Base-by-base conservation (phyloP, 2,797 vertebrate genomes). In the Catostomus latipinnis region DNA sequence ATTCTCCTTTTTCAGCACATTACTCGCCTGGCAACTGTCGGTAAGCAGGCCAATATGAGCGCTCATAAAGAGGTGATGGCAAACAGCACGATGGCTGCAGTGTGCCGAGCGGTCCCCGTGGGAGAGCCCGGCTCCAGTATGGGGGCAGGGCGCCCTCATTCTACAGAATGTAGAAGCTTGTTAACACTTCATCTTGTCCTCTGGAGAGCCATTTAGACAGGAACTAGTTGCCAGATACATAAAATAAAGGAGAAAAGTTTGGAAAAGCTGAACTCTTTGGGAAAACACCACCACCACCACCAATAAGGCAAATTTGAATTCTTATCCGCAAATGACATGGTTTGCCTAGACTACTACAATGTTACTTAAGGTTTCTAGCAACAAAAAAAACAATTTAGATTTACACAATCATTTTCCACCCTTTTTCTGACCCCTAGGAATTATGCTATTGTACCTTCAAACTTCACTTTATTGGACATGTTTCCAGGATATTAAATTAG, bases 1-100 rank as follows among this genome's bases (percentile, higher is more conserved):
- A 92, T 90, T 89, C 91, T 88, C 86, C 83, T 82, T 89, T 90
- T 89, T 87, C 84, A 91, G 89, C 83, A 87, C 88, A 88, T 89
- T 84, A 86, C 87, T 87, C 72, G 83, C 90, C 88, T 92, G 90
- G 93, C 91, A 93, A 93, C 89, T 83, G 87, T 54, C 12, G 46
- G 69, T 71, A n/a, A 6, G 71, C 81, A 68, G 77, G 76, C 68
- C 69, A 34, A 78, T 82, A 80, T 66, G n/a, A 65, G 66, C 6
- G 6, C 84, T 88, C 71, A 52, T 88, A 86, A 87, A 87, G 78
- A 84, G 77, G 70, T 73, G 83, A 84, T 58, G 63, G 86, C 79
- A 83, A 84, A 87, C 78, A 81, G 75, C 34, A 57, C 8, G 14
- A 48, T 63, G 82, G 72, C 79, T 50, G 60, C 43, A 74, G 54